Evolutionary conservation across 2,797 vertebrate genomes (phyloP).

Genomic region (Poeciliopsis infans): DNA sequence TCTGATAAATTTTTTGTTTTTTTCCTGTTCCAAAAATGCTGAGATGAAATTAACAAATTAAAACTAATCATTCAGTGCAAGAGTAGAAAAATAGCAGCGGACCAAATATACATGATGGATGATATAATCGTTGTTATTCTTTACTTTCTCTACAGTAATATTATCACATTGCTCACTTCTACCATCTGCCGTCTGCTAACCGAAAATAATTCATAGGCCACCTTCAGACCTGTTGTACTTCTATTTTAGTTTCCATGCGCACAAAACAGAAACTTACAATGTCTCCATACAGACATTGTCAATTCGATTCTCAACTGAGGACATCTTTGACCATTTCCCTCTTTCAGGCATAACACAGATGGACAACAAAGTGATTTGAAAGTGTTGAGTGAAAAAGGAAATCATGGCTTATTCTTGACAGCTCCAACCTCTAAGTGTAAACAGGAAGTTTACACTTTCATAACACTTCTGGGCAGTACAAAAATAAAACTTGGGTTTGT

Average conservation of each 20-base stretch:
- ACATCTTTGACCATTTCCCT: not conserved
- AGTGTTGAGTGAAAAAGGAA: not conserved
- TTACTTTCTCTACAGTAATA: not conserved
- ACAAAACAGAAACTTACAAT: not conserved
- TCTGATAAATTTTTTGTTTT: no score
- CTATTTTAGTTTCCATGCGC: not conserved
- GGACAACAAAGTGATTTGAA: not conserved
- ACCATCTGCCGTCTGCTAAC: not conserved
- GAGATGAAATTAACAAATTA: not conserved
- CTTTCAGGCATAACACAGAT: not conserved
- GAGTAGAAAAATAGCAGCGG: not conserved
- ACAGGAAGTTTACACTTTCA: no score
- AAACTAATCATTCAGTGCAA: not conserved
- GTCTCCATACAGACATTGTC: not conserved
- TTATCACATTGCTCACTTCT: not conserved
- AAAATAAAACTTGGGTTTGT: not conserved
- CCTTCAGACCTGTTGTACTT: not conserved
- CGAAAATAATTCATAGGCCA: not conserved
- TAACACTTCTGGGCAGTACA: not conserved
- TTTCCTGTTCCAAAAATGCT: no score
- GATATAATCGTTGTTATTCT: not conserved
- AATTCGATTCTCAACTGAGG: not conserved
- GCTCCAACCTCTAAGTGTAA: not conserved
- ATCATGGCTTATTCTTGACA: not conserved
- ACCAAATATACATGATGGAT: not conserved